Base-by-base conservation (phyloP, 2,888 invertebrate genomes). In the Coelinius sp. region DNA sequence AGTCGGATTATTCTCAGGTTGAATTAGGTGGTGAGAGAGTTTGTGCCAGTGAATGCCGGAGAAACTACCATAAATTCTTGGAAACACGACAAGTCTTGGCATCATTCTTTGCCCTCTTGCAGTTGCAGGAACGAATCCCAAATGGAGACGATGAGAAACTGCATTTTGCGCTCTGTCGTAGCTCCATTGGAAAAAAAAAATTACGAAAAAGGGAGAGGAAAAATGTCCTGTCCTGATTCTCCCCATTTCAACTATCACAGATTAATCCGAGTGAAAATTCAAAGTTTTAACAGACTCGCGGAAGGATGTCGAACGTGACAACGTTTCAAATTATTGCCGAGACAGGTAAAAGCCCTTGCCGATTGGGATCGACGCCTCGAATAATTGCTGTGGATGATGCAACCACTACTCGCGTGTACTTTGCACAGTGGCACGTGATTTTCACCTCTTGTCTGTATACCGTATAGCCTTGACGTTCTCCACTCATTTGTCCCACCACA, bases 51-150 rank as follows among this genome's bases (percentile, higher is more conserved):
- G 59, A 31, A 59, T 35, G 24, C 70, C 70, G 75, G 74, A 62
- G 70, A 63, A 52, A 73, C 10, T 22, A 49, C 75, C 71, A 75
- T 73, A 74, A 75, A 77, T 77, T 71, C 62, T 70, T 53, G 59
- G n/a, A 46, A 59, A 75, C 70, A 74, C 75, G 68, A 59, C 59
- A 74, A 74, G 38, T 46, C 35, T 20, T 77, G 68, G 73, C 41
- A 63, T 46, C 41, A 53, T 59, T 52, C 17, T 52, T 35, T 49
- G 17, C 52, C 17, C 59, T 17, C 31, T 41, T 20, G 22, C 14
- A 52, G 52, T 27, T 31, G 12, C 14, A 27, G 6, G 3, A 20
- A 5, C 22, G 49, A 76, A 78, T 73, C n/a, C n/a, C 73, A 75
- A 68, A 53, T 74, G 49, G 53, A 14, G 41, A 75, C 70, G 53